phyloP scores from a whole-genome alignment of 2,888 invertebrate species.

The Mesorhabditis sp. region DNA sequence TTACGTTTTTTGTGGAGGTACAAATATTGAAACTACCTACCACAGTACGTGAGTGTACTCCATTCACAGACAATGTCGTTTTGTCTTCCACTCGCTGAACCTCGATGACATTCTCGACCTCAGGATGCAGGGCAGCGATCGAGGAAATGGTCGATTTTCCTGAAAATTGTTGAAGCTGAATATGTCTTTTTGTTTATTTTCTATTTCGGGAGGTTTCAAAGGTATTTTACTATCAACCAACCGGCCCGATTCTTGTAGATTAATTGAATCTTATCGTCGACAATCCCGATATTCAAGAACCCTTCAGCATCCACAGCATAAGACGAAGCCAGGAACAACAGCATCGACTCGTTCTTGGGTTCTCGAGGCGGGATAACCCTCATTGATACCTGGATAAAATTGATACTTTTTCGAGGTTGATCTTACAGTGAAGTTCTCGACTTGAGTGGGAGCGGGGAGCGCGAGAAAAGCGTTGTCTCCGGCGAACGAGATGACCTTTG shows the following conservation, averaged over 20 bases:
- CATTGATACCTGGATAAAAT: background rate
- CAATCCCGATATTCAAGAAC: background rate
- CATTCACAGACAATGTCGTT: background rate
- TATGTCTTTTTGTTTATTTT: too few species aligned
- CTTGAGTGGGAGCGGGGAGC: background rate
- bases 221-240: background rate
- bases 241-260: background rate
- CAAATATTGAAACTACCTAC: too few species aligned
- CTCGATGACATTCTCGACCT: slow-evolving; percentile 9
- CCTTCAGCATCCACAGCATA: background rate
- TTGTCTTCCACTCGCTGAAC: background rate
- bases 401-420: background rate
- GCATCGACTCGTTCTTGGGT: slow-evolving; percentile 2
- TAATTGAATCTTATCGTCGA: slow-evolving; percentile 5
- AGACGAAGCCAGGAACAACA: slow-evolving; percentile 5
- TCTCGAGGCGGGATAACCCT: background rate
- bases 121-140: background rate
- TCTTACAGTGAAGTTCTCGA: slow-evolving; percentile 2
- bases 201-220: too few species aligned
- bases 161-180: background rate
- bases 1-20: too few species aligned
- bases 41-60: background rate
- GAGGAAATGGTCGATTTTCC: background rate
- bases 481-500: background rate
- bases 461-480: background rate